These are phyloP conservation scores for Oncorhynchus mykiss DNA, from an alignment of 2,113 vertebrate genomes.

Conservation along the genomic window DNA sequence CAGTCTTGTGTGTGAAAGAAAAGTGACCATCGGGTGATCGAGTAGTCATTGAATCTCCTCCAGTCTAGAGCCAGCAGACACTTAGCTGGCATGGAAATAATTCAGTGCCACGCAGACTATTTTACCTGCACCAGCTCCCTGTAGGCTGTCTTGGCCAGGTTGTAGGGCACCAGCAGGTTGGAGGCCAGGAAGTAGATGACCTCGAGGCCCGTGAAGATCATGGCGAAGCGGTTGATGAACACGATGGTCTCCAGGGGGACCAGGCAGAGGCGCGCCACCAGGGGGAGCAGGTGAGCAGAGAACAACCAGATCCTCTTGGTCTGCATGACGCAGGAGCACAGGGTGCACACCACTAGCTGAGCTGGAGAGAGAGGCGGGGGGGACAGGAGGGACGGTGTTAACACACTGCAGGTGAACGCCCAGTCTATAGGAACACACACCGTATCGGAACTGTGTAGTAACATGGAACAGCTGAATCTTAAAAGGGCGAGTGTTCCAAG, in stretches of 20 bases:
- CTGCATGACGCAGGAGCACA: constrained; percentile 98
- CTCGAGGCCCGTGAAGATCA: constrained; percentile 98
- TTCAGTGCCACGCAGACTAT: too few relatives aligned
- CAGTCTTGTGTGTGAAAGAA: too few relatives aligned
- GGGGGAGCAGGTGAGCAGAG: constrained; percentile 95
- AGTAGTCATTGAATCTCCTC: too few relatives aligned
- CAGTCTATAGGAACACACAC: too few relatives aligned
- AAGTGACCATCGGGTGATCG: too few relatives aligned
- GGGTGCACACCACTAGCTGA: constrained; percentile 95
- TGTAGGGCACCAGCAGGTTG: constrained; percentile 95
- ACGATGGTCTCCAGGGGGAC: constrained; percentile 95
- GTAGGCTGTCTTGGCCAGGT: constrained; percentile 96
- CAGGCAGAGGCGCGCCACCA: constrained; percentile 93
- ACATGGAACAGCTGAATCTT: too few relatives aligned
- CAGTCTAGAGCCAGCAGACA: too few relatives aligned
- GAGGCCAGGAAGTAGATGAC: constrained; percentile 97
- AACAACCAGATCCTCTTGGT: constrained; percentile 99
- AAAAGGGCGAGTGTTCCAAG: too few relatives aligned
- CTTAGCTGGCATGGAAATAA: too few relatives aligned
- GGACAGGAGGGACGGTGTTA: neutral
- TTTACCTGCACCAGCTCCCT: constrained; percentile 94
- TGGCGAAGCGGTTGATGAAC: constrained; percentile 96
- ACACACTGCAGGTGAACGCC: neutral
- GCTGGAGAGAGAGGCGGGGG: constrained; percentile 66
- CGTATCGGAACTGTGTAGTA: too few relatives aligned